phyloP scores from a whole-genome alignment of 2,797 vertebrate species.

The Karalla daura region DNA sequence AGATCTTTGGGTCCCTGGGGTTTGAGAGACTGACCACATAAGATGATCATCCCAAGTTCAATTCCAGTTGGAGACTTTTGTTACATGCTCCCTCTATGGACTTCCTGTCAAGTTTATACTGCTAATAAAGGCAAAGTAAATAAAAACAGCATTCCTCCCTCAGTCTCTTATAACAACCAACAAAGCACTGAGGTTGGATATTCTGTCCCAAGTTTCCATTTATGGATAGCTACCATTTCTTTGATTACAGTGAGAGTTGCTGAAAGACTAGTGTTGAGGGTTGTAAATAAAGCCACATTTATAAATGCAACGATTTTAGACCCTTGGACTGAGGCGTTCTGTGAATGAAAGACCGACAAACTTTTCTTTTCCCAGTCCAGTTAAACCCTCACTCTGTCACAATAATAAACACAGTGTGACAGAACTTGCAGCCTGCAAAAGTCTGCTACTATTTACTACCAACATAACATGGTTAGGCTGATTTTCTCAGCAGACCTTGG shows the following conservation, averaged over 20 bases:
- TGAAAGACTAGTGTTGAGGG: conserved; percentile 5
- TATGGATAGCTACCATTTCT: neutral
- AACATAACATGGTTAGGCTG: conserved; percentile 31
- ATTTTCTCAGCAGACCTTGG: conserved; percentile 39
- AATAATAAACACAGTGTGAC: conserved; percentile 23
- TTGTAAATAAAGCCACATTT: conserved; percentile 11
- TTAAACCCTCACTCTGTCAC: conserved; percentile 19
- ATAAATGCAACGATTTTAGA: conserved; percentile 23
- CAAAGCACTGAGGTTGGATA: neutral
- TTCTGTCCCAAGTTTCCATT: neutral
- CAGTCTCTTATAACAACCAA: neutral
- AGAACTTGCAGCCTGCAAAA: neutral
- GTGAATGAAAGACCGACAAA: conserved; percentile 7
- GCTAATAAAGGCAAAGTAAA: neutral
- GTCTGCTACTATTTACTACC: conserved; percentile 44
- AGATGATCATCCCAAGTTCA: neutral
- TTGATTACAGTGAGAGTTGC: neutral
- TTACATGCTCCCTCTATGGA: neutral
- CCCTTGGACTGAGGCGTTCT: neutral
- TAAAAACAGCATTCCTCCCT: neutral
- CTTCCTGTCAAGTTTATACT: neutral
- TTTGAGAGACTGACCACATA: no score
- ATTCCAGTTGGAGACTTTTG: neutral
- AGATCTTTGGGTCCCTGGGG: no score
- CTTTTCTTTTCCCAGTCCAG: neutral